phyloP scores from a whole-genome alignment of 2,113 vertebrate species.

The Thunnus maccoyii region DNA sequence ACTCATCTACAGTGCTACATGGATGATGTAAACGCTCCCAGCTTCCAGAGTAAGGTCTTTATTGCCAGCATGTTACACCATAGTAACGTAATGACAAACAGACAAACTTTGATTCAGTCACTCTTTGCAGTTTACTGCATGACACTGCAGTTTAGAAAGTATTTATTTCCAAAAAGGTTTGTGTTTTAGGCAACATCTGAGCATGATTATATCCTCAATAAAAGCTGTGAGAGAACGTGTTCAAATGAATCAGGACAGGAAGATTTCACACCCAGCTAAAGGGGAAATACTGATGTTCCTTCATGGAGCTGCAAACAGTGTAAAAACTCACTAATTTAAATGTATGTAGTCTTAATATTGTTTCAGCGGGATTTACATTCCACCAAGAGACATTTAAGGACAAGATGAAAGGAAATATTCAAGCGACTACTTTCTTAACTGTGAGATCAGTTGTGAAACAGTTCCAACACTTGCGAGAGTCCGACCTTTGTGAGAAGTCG shows the following conservation, averaged over 20 bases:
- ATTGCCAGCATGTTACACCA: constrained; percentile 52
- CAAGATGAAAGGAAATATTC: neutral
- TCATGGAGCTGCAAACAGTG: neutral
- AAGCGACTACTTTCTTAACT: neutral
- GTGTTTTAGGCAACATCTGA: neutral
- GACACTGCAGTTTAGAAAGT: constrained; percentile 1
- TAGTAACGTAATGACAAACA: constrained; percentile 68
- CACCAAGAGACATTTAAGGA: neutral
- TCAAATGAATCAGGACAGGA: neutral
- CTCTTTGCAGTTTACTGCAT: neutral
- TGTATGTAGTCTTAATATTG: neutral
- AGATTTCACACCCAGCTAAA: neutral
- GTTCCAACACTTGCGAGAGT: constrained; percentile 7
- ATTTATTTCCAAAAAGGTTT: neutral
- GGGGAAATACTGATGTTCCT: neutral
- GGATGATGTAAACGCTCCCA: constrained; percentile 60
- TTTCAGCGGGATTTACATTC: constrained; percentile 1
- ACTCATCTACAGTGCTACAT: constrained; percentile 46
- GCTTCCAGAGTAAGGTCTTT: constrained; percentile 27
- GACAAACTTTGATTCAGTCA: constrained; percentile 22
- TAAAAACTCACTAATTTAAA: neutral
- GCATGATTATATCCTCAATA: neutral
- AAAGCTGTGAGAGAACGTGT: neutral
- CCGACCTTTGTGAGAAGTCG: constrained; percentile 2
- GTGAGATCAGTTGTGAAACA: neutral